phyloP scores from a whole-genome alignment of 2,113 vertebrate genomes.

The Micromys minutus region DNA sequence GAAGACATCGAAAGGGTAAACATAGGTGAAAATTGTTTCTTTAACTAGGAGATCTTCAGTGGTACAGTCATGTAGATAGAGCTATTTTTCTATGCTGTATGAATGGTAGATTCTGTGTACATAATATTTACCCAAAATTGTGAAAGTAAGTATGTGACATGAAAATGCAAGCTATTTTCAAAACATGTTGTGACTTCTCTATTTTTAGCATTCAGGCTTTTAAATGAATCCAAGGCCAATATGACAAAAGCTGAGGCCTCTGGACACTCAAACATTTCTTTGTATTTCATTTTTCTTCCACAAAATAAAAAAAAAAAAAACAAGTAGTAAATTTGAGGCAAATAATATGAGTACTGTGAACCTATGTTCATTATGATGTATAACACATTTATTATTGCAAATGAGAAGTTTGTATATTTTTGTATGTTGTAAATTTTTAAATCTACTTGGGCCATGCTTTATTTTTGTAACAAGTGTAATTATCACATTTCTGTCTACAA shows the following conservation, averaged over 20 bases:
- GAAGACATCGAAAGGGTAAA: not conserved
- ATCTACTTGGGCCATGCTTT: not conserved
- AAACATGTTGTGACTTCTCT: not conserved
- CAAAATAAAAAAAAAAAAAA: too few species aligned
- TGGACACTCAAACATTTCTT: not conserved
- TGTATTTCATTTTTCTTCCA: not conserved
- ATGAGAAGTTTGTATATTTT: not conserved
- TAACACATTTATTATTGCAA: not conserved
- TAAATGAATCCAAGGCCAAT: not conserved
- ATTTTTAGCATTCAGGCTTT: not conserved
- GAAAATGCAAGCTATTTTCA: not conserved
- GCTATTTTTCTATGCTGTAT: not conserved
- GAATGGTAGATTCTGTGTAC: fast-evolving
- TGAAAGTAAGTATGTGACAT: not conserved
- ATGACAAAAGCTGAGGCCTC: too few species aligned
- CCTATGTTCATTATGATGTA: not conserved
- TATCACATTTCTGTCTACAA: not conserved
- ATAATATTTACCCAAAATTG: not conserved
- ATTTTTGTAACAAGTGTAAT: fast-evolving
- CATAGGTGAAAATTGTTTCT: not conserved
- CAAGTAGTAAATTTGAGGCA: too few species aligned
- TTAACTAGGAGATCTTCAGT: not conserved
- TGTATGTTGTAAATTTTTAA: too few species aligned
- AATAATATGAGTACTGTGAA: not conserved
- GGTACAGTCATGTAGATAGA: too few species aligned